Percentiles rank a stretch among this genome's conserved stretches.
These are phyloP conservation scores for Chrysochloris asiatica DNA, from an alignment of 2,113 vertebrate species.

Conservation along the genomic window DNA sequence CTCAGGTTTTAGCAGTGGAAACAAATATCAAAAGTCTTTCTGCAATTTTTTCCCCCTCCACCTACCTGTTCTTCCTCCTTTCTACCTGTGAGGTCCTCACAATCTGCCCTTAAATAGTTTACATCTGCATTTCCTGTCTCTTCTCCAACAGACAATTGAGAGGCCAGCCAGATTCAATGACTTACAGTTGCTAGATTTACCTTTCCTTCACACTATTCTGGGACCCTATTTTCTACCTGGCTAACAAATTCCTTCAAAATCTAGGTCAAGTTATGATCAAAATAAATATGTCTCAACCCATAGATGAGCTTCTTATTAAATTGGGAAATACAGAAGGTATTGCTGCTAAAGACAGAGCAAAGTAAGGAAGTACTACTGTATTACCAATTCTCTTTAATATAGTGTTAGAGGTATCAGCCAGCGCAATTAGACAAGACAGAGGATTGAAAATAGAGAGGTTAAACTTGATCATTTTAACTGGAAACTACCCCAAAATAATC, in stretches of 20 bases:
- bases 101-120: too few relatives aligned
- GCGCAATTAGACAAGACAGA: background rate
- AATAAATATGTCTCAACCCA: background rate
- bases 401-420: background rate
- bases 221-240: background rate
- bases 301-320: background rate
- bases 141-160: background rate
- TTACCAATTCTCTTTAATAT: background rate
- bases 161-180: background rate
- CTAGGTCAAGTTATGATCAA: background rate
- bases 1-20: background rate
- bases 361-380: background rate
- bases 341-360: background rate
- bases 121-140: background rate
- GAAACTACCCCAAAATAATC: background rate
- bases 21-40: background rate
- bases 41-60: background rate
- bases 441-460: background rate
- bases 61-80: background rate
- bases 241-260: background rate
- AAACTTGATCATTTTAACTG: background rate
- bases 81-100: background rate
- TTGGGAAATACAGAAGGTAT: background rate
- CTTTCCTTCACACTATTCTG: background rate
- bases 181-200: background rate